These are phyloP conservation scores for Vanessa cardui DNA, from an alignment of 2,888 invertebrate species.

Conservation along the genomic window DNA sequence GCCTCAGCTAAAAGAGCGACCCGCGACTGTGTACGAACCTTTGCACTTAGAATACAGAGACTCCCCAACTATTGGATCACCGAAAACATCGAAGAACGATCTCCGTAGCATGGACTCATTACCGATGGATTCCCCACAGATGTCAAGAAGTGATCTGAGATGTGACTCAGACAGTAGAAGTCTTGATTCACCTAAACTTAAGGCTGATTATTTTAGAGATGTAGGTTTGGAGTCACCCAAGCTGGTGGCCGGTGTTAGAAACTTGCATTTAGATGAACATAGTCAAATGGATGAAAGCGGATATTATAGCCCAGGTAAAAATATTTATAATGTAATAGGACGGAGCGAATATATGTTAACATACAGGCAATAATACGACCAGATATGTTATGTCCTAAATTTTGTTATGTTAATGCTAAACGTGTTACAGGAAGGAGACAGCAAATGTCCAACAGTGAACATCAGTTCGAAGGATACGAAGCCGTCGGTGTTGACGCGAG, in stretches of 20 bases:
- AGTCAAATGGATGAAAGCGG: conserved; percentile 80
- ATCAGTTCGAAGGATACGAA: conserved; percentile 71
- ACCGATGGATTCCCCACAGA: conserved; percentile 73
- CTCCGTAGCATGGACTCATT: conserved; percentile 72
- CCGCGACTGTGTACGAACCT: conserved; percentile 75
- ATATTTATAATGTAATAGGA: not conserved
- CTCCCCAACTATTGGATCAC: conserved; percentile 70
- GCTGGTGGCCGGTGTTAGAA: conserved; percentile 69
- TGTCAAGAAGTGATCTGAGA: conserved; percentile 69
- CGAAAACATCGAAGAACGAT: conserved; percentile 72
- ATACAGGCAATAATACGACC: not conserved
- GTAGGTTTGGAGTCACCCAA: conserved; percentile 70
- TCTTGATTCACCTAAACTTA: conserved; percentile 73
- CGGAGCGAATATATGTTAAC: not conserved
- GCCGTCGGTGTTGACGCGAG: conserved; percentile 58
- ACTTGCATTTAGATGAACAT: conserved; percentile 72
- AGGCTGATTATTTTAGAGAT: conserved; percentile 70
- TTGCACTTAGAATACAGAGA: conserved; percentile 74
- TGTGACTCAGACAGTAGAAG: conserved; percentile 73
- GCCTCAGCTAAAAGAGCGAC: conserved; percentile 71
- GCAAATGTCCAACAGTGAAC: conserved; percentile 53
- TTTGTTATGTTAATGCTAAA: conserved; percentile 1
- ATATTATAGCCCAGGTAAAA: conserved; percentile 73
- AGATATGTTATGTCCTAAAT: not conserved
- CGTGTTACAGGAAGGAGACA: conserved; percentile 61